phyloP scores from a whole-genome alignment of 2,888 invertebrate species.

The Augiades crinisus region DNA sequence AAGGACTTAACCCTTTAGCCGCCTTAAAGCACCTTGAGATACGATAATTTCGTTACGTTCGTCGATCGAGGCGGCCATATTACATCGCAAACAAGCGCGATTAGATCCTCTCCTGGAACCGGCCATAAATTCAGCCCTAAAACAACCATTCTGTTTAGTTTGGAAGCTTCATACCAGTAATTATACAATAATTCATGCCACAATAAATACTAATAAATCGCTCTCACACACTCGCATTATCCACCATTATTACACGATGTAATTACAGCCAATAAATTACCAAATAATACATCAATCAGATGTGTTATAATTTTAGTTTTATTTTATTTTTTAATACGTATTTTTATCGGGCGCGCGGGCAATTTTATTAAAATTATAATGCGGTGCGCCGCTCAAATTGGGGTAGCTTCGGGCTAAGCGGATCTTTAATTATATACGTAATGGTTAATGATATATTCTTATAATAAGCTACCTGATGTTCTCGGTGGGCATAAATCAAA shows the following conservation, averaged over 20 bases:
- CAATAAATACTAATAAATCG: constrained; percentile 81
- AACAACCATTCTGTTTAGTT: constrained; percentile 77
- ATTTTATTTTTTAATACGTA: constrained; percentile 52
- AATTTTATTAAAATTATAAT: constrained; percentile 81
- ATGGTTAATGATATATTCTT: constrained; percentile 80
- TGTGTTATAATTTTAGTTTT: constrained; percentile 78
- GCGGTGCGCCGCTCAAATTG: constrained; percentile 67
- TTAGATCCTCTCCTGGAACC: constrained; percentile 71
- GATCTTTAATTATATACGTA: constrained; percentile 78
- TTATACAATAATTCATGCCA: constrained; percentile 81
- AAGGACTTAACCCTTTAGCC: constrained; percentile 28
- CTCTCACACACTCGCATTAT: constrained; percentile 70
- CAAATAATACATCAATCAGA: constrained; percentile 82
- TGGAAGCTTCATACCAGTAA: constrained; percentile 76
- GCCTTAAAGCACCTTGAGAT: constrained; percentile 24
- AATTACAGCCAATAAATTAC: constrained; percentile 80
- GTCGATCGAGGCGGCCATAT: constrained; percentile 35
- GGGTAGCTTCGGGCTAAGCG: constrained; percentile 74
- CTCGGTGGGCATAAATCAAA: constrained; percentile 76
- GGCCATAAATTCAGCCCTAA: constrained; percentile 75
- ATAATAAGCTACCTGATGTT: constrained; percentile 81
- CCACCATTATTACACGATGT: constrained; percentile 78
- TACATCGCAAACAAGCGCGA: constrained; percentile 56
- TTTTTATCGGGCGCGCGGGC: constrained; percentile 64
- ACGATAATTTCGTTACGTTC: constrained; percentile 27